Conservation (phyloP, 2,797 vertebrate genomes). For the Enteromius afrohamiltoni region DNA sequence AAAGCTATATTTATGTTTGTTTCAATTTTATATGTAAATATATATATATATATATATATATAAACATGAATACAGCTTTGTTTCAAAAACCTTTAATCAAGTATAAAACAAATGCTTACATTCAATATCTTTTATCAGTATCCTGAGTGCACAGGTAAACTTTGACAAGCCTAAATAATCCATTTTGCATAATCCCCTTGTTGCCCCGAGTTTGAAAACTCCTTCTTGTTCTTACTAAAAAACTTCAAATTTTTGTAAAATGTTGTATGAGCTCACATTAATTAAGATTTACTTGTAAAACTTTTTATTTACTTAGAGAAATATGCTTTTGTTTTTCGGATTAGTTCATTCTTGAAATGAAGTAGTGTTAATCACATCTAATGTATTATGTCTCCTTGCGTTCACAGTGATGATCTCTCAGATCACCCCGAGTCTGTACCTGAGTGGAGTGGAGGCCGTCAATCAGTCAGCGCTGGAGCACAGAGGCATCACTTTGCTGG, state of each 20-base stretch:
- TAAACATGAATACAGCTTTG: too few relatives aligned
- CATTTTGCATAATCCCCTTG: background rate
- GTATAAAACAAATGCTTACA: background rate
- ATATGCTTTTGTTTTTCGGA: background rate
- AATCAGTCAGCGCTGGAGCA: conserved; percentile 59
- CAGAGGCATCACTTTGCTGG: conserved; percentile 71
- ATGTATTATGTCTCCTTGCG: conserved; percentile 7
- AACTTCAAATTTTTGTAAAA: background rate
- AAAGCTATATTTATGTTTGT: background rate
- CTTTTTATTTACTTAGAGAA: background rate
- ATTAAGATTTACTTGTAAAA: background rate
- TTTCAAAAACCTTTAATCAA: too few relatives aligned
- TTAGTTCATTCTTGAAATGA: background rate
- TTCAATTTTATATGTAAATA: background rate
- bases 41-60: too few relatives aligned
- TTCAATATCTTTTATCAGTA: background rate
- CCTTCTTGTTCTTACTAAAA: background rate
- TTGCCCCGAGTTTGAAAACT: background rate
- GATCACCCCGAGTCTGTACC: conserved; percentile 67
- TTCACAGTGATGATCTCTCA: conserved; percentile 67
- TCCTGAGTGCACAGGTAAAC: background rate
- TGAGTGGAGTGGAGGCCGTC: conserved; percentile 69
- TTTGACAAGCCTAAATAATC: background rate
- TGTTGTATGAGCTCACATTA: background rate
- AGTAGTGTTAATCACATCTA: background rate